Conservation (phyloP, 2,888 invertebrate species). For the Lamproptera curius region DNA sequence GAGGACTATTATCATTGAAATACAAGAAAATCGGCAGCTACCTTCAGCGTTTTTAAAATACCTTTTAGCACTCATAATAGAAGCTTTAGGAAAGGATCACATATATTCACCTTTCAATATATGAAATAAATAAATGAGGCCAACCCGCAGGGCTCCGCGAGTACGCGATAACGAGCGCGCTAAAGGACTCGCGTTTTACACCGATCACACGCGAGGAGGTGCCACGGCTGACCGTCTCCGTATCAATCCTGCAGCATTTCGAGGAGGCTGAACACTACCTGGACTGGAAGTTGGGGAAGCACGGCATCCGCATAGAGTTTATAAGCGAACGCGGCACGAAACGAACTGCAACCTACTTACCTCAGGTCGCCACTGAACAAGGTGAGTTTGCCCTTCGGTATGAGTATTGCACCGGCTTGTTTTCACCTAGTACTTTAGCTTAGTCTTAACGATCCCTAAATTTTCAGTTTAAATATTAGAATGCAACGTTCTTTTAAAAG, state of each 20-base stretch:
- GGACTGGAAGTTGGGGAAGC: constrained; percentile 98
- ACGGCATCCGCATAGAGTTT: constrained; percentile 99
- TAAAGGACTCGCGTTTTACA: constrained; percentile 97
- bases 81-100: too few species aligned
- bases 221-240: constrained; percentile 93
- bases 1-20: too few species aligned
- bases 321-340: constrained; percentile 94
- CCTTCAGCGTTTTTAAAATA: too few species aligned
- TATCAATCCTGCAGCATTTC: constrained; percentile 96
- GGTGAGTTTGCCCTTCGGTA: constrained; percentile 73
- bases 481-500: too few species aligned
- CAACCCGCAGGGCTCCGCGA: constrained; percentile 87
- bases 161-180: constrained; percentile 98
- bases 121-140: too few species aligned
- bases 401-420: neutral
- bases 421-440: too few species aligned
- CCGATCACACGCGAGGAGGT: constrained; percentile 97
- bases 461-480: too few species aligned
- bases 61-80: too few species aligned
- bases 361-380: constrained; percentile 98
- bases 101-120: too few species aligned
- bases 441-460: too few species aligned
- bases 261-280: constrained; percentile 96
- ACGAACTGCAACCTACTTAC: constrained; percentile 98
- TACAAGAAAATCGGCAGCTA: too few species aligned